These are phyloP conservation scores for Drosophila leonis DNA, from an alignment of 2,888 invertebrate genomes.

Conservation along the genomic window DNA sequence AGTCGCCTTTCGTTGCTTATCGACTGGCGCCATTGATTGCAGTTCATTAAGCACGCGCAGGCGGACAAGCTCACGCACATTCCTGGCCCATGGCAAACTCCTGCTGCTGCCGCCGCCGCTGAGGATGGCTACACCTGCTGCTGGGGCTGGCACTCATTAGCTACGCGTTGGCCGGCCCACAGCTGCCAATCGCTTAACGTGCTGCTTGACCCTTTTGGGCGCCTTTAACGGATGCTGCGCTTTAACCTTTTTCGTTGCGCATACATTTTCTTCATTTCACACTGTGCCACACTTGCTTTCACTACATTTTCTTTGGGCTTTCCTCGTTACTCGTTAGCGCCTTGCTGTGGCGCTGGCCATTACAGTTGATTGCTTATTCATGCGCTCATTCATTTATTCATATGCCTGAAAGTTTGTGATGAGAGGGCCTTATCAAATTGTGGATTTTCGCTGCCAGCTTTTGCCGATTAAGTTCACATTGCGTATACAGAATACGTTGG, in stretches of 20 bases:
- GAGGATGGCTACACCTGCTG: slow-evolving; percentile 52
- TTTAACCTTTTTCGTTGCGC: slow-evolving; percentile 47
- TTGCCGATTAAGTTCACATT: slow-evolving; percentile 22
- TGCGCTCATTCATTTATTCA: slow-evolving; percentile 79
- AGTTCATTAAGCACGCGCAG: slow-evolving; percentile 78
- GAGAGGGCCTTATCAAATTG: slow-evolving; percentile 54
- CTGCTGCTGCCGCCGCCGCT: slow-evolving; percentile 7
- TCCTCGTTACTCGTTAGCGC: slow-evolving; percentile 9
- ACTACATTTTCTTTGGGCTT: neutral
- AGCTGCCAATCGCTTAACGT: slow-evolving; percentile 25
- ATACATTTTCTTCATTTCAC: slow-evolving; percentile 65
- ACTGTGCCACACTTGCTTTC: slow-evolving; percentile 14
- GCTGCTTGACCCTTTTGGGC: slow-evolving; percentile 49
- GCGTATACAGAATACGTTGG: slow-evolving; percentile 32
- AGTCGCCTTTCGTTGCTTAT: slow-evolving; percentile 72
- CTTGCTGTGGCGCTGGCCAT: slow-evolving; percentile 56
- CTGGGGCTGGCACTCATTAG: slow-evolving; percentile 63
- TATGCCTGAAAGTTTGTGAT: slow-evolving; percentile 54
- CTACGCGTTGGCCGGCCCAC: slow-evolving; percentile 39
- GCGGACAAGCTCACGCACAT: slow-evolving; percentile 51
- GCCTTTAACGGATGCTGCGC: slow-evolving; percentile 33
- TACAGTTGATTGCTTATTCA: slow-evolving; percentile 78
- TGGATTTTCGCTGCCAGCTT: slow-evolving; percentile 17
- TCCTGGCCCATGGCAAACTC: slow-evolving; percentile 10
- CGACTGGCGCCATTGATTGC: slow-evolving; percentile 77